phyloP scores from a whole-genome alignment of 2,888 invertebrate genomes.

The Agriopis aurantiaria region DNA sequence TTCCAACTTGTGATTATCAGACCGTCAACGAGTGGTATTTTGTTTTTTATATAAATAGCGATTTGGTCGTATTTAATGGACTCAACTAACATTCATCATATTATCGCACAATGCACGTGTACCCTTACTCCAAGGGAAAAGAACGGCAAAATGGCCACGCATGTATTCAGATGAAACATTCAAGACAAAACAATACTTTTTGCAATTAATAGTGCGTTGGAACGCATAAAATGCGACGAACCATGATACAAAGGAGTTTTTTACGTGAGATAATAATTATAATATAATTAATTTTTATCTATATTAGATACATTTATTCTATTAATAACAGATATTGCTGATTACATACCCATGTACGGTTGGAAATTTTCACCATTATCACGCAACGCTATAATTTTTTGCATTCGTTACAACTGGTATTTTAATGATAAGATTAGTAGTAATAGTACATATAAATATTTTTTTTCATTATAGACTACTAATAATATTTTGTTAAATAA shows the following conservation, averaged over 20 bases:
- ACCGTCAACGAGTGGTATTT: too few relatives aligned
- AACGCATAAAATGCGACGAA: constrained; percentile 26
- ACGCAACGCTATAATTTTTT: constrained; percentile 17
- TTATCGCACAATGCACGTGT: background rate
- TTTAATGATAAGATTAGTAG: constrained; percentile 6
- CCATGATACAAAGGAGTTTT: constrained; percentile 16
- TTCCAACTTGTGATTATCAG: too few relatives aligned
- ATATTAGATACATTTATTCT: constrained; percentile 23
- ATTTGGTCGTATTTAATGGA: too few relatives aligned
- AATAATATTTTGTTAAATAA: too few relatives aligned
- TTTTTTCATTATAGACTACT: too few relatives aligned
- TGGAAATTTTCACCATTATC: constrained; percentile 11
- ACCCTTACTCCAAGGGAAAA: background rate
- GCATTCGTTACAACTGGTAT: constrained; percentile 14
- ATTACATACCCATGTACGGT: constrained; percentile 15
- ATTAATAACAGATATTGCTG: constrained; percentile 26
- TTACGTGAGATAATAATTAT: too few relatives aligned
- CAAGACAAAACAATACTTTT: constrained; percentile 13
- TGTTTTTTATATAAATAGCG: too few relatives aligned
- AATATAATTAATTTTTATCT: constrained; percentile 24
- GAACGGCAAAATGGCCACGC: constrained; percentile 6
- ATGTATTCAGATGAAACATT: constrained; percentile 6
- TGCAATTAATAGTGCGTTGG: constrained; percentile 24
- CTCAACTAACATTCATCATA: too few relatives aligned
- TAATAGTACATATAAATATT: too few relatives aligned